Evolutionary conservation across 2,888 invertebrate species (phyloP).

Genomic region (Sialis fuliginosa): DNA sequence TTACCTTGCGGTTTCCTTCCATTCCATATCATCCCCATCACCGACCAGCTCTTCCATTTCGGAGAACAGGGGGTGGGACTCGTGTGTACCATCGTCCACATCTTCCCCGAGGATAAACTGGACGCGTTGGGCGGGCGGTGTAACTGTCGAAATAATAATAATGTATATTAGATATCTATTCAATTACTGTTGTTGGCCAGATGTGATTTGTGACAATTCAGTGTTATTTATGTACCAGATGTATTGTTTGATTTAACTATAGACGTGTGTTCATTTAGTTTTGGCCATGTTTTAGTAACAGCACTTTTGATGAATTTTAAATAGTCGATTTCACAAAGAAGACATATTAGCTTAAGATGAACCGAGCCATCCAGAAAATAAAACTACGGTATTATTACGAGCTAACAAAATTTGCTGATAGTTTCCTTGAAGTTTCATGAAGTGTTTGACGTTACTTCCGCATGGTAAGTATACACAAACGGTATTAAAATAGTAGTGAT

Average conservation of each 20-base stretch:
- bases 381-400: no score
- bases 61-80: constrained; percentile 87
- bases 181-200: background rate
- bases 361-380: no score
- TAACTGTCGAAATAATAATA: constrained; percentile 33
- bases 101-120: constrained; percentile 95
- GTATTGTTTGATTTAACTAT: background rate
- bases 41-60: constrained; percentile 92
- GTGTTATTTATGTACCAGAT: no score
- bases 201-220: no score
- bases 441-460: no score
- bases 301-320: background rate
- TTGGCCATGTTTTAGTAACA: background rate
- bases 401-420: no score
- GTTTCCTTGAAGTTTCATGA: no score
- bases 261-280: background rate
- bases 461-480: no score
- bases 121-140: constrained; percentile 88
- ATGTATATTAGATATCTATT: background rate
- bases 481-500: no score
- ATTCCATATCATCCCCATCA: constrained; percentile 75
- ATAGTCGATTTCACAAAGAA: background rate
- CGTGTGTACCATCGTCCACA: constrained; percentile 60
- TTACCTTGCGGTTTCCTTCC: constrained; percentile 84
- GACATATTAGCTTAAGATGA: no score